Evolutionary conservation across 2,113 vertebrate genomes (phyloP).

Genomic region (Hyla sarda): DNA sequence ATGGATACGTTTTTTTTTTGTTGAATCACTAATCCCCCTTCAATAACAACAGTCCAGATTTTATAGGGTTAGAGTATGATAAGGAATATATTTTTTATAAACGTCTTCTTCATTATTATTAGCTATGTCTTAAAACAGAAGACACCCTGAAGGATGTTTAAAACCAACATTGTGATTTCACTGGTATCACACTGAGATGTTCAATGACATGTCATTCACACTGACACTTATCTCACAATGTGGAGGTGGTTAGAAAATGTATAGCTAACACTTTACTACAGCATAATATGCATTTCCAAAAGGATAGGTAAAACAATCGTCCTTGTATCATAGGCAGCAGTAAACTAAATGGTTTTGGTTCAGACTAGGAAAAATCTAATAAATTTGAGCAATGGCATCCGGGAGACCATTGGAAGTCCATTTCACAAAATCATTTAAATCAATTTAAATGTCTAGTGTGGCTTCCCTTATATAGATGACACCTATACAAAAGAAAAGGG

Average conservation of each 20-base stretch:
- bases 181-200: not conserved
- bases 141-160: not conserved
- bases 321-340: not conserved
- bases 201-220: not conserved
- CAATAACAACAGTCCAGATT: no score
- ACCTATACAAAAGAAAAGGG: no score
- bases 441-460: no score
- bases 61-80: no score
- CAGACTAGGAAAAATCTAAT: not conserved
- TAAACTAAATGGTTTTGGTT: not conserved
- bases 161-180: not conserved
- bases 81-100: no score
- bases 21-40: no score
- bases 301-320: not conserved
- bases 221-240: conserved; percentile 16
- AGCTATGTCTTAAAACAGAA: not conserved
- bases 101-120: no score
- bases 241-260: conserved; percentile 15
- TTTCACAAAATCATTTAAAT: no score
- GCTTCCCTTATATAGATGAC: no score
- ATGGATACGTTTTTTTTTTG: no score
- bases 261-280: conserved; percentile 20
- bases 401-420: no score
- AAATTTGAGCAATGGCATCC: no score
- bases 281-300: not conserved